Percentiles rank a stretch among this genome's conserved stretches.
phyloP scores from a whole-genome alignment of 2,888 invertebrate genomes.

The Bembecia ichneumoniformis region DNA sequence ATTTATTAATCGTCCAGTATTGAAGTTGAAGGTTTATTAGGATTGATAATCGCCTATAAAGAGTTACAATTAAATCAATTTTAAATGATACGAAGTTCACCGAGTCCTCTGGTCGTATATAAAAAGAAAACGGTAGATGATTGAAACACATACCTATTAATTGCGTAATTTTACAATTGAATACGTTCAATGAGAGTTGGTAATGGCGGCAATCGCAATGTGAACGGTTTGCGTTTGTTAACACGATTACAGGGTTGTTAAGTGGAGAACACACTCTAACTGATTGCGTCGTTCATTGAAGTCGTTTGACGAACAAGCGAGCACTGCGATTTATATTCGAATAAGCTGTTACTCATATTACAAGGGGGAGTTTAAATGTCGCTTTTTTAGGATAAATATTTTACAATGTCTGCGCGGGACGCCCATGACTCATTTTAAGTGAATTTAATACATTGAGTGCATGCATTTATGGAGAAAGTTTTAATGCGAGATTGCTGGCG shows the following conservation, averaged over 20 bases:
- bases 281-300: conserved; percentile 57
- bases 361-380: conserved; percentile 57
- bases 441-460: conserved; percentile 65
- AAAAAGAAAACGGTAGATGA: not conserved
- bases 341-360: conserved; percentile 60
- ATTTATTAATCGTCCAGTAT: too few species aligned
- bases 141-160: not conserved
- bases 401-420: conserved; percentile 28
- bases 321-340: conserved; percentile 42
- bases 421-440: conserved; percentile 50
- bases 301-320: conserved; percentile 46
- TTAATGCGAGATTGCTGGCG: conserved; percentile 25
- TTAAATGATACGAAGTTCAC: too few species aligned
- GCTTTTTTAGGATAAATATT: conserved; percentile 58
- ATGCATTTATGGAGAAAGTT: conserved; percentile 43
- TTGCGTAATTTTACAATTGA: not conserved
- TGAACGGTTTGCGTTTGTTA: conserved; percentile 22
- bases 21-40: too few species aligned
- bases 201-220: conserved; percentile 19
- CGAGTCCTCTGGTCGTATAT: too few species aligned
- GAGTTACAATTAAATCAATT: too few species aligned
- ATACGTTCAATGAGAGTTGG: not conserved
- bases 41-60: too few species aligned
- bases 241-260: conserved; percentile 31
- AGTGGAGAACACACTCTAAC: conserved; percentile 52